Evolutionary conservation across 2,113 vertebrate genomes (phyloP), one percentile per base, ranked within the genome.

Genomic region (Salvelinus fontinalis): DNA sequence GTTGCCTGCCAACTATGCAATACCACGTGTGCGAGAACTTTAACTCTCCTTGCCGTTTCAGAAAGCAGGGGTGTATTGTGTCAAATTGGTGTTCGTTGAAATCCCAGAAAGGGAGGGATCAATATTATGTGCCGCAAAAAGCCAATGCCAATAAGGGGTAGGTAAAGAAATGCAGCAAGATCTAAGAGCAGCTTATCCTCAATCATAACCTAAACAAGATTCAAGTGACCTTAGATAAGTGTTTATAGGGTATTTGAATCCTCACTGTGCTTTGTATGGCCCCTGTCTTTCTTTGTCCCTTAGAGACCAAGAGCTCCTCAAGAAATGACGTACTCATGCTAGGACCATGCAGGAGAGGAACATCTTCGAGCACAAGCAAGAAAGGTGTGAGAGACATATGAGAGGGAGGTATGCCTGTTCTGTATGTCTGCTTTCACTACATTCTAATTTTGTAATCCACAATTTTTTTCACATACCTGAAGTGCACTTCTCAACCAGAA

Each of bases 241-340:
- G 29, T 65, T 31, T 8, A 51, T 48, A 11, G 39, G 34, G 18
- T 51, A 49, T 26, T 80, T 67, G 27, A 60, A 77, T 26, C 69
- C 18, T 4, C 34, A 2, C 20, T 16, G 75, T 78, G 22, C 26
- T 85, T 78, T 2, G 75, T 34, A 70, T 39, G 9, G 27, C 31
- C 39, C 16, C 34, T 60, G 5, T 62, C 62, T 44, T 18, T 75
- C 39, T 49, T 39, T 67, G 4, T 78, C 71, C 84, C 75, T 70
- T 44, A 96, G 95, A 88, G 90, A 84, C 62, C 76, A 86, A 59
- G 83, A 86, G 62, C 34, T 73, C 5, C 86, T 93, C 67, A 86
- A 29, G 76, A 89, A 91, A 72, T 90, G 90, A 91, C 72, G 27
- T 14, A 86, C 85, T 57, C 75, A 82, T 18, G 60, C 77, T 12